phyloP scores from a whole-genome alignment of 1,140 invertebrate genomes.

The Drosophila bocki region DNA sequence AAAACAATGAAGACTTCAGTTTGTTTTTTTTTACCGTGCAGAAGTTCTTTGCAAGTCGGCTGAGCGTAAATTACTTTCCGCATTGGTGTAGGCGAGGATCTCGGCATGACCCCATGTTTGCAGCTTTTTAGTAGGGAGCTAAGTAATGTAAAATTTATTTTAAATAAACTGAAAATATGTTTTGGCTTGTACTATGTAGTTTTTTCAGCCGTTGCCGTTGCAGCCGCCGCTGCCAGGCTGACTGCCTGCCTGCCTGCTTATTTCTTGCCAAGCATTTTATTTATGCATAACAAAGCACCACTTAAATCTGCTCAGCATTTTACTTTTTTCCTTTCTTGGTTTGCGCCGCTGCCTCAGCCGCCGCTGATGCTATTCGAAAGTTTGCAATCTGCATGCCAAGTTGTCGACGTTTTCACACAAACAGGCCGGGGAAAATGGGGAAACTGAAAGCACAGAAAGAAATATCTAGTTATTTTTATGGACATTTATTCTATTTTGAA shows the following conservation, averaged over 20 bases:
- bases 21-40: conserved; percentile 16
- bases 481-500: not conserved
- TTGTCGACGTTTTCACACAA: conserved; percentile 82
- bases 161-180: conserved; percentile 82
- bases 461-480: not conserved
- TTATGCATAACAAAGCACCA: conserved; percentile 83
- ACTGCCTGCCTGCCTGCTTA: conserved; percentile 49
- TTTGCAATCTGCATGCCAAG: conserved; percentile 83
- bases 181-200: conserved; percentile 43
- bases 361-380: conserved; percentile 71
- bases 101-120: conserved; percentile 54
- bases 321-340: conserved; percentile 37
- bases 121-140: conserved; percentile 58
- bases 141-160: conserved; percentile 84
- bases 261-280: conserved; percentile 78
- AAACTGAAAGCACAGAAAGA: conserved; percentile 10
- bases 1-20: not conserved
- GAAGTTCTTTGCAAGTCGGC: conserved; percentile 42
- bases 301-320: conserved; percentile 79
- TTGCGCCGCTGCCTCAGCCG: conserved; percentile 33
- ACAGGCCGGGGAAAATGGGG: conserved; percentile 58
- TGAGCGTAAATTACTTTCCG: conserved; percentile 74
- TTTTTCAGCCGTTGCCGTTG: conserved; percentile 10
- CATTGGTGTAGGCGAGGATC: conserved; percentile 19
- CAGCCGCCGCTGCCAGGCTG: conserved; percentile 6